Percentiles rank a stretch among this genome's conserved stretches.
These are phyloP conservation scores for Keiferia lycopersicella DNA, from an alignment of 2,888 invertebrate genomes.

Conservation along the genomic window DNA sequence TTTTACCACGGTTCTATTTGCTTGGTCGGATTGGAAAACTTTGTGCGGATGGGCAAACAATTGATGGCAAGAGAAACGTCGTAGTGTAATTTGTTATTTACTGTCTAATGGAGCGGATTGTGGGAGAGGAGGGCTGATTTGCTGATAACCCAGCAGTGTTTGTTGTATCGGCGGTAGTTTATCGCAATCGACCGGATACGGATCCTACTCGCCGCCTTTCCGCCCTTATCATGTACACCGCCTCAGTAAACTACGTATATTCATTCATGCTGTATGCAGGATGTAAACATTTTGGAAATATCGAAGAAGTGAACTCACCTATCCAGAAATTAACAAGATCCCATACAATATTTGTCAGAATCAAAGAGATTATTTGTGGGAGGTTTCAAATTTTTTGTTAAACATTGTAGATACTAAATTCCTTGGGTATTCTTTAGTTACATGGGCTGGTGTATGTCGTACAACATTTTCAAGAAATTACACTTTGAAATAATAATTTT, in stretches of 20 bases:
- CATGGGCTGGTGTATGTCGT: too few species aligned
- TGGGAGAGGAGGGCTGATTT: conserved; percentile 7
- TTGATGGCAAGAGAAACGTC: neutral
- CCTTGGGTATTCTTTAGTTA: too few species aligned
- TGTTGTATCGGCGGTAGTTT: conserved; percentile 53
- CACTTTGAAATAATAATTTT: too few species aligned
- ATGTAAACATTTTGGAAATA: too few species aligned
- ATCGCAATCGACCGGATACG: conserved; percentile 67
- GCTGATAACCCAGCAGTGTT: conserved; percentile 11
- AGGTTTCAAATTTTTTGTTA: too few species aligned
- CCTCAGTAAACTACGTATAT: conserved; percentile 44
- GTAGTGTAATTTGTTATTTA: neutral
- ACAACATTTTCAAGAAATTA: too few species aligned
- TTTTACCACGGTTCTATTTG: neutral
- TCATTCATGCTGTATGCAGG: conserved; percentile 35
- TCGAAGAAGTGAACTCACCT: too few species aligned
- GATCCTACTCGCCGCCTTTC: conserved; percentile 61
- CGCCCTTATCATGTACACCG: conserved; percentile 57
- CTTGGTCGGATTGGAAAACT: neutral
- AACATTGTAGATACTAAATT: too few species aligned
- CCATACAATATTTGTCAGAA: too few species aligned
- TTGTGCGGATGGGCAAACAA: neutral
- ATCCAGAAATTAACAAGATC: too few species aligned
- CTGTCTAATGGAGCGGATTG: neutral
- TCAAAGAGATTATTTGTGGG: too few species aligned